phyloP scores from a whole-genome alignment of 1,140 invertebrate species.

The Cheumatopsyche charites region DNA sequence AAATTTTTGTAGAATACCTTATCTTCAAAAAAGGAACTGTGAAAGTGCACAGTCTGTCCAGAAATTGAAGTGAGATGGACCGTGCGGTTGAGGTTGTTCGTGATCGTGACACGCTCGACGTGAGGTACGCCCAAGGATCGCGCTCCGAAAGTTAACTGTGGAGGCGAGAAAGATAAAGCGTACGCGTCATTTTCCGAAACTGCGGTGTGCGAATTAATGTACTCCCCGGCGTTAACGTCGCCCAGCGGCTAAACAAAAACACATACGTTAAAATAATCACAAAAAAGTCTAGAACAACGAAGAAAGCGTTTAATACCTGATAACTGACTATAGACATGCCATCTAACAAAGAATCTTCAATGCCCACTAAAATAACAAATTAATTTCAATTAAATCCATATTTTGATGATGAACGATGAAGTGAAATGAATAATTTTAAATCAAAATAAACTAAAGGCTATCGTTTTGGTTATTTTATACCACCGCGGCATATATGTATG shows the following conservation, averaged over 20 bases:
- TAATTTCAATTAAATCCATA: background rate
- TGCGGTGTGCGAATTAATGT: conserved; percentile 16
- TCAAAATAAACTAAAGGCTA: background rate
- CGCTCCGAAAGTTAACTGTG: conserved; percentile 37
- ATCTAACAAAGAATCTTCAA: conserved; percentile 44
- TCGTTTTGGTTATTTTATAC: background rate
- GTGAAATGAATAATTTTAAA: background rate
- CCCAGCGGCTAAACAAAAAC: background rate
- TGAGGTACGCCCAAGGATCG: conserved; percentile 44
- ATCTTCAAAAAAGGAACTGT: conserved; percentile 91
- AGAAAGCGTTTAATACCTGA: conserved; percentile 34
- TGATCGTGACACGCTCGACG: conserved; percentile 47
- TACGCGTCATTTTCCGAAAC: background rate
- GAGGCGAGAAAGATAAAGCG: conserved; percentile 40
- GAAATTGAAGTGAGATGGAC: conserved; percentile 87
- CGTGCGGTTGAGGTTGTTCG: conserved; percentile 65
- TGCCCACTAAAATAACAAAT: conserved; percentile 29
- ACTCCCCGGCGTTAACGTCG: conserved; percentile 12
- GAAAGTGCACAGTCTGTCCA: conserved; percentile 86
- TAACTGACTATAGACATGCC: conserved; percentile 44
- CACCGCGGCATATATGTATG: background rate
- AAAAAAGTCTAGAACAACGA: background rate
- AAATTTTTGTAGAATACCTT: conserved; percentile 67
- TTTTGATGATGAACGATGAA: background rate
- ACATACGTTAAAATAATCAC: background rate